phyloP scores from a whole-genome alignment of 2,888 invertebrate genomes.

The Odiellus spinosus region DNA sequence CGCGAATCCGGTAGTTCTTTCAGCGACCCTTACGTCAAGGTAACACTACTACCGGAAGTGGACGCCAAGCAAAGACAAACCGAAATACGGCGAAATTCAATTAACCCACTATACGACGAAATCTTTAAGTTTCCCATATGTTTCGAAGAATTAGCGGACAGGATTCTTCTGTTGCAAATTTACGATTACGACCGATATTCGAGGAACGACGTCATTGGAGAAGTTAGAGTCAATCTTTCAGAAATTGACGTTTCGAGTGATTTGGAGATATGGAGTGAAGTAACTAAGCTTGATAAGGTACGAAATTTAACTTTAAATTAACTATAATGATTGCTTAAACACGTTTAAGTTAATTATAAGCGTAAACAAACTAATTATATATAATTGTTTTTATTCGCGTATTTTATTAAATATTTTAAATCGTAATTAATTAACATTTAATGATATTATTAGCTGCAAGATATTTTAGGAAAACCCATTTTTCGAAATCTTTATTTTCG shows the following conservation, averaged over 20 bases:
- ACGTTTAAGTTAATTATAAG: too few relatives aligned
- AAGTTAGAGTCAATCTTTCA: constrained; percentile 57
- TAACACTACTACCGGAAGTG: constrained; percentile 62
- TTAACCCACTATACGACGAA: constrained; percentile 76
- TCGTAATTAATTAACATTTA: too few relatives aligned
- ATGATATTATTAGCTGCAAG: too few relatives aligned
- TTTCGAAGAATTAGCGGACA: constrained; percentile 66
- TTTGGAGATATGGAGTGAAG: constrained; percentile 73
- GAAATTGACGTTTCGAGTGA: constrained; percentile 60
- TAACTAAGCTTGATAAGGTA: constrained; percentile 56
- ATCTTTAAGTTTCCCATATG: constrained; percentile 84
- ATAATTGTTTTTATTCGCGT: too few relatives aligned
- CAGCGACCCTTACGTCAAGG: constrained; percentile 72
- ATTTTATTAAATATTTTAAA: too few relatives aligned
- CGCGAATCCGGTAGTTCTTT: constrained; percentile 65
- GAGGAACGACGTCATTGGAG: constrained; percentile 72
- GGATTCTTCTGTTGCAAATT: constrained; percentile 55
- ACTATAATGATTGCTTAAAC: too few relatives aligned
- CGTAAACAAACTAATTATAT: too few relatives aligned
- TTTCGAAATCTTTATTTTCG: too few relatives aligned
- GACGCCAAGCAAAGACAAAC: constrained; percentile 72
- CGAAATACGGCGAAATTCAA: constrained; percentile 61
- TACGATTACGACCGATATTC: constrained; percentile 54
- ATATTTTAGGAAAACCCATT: too few relatives aligned
- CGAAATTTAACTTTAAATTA: too few relatives aligned